Evolutionary conservation across 2,888 invertebrate species (phyloP).

Genomic region (Yponomeuta evonymella): DNA sequence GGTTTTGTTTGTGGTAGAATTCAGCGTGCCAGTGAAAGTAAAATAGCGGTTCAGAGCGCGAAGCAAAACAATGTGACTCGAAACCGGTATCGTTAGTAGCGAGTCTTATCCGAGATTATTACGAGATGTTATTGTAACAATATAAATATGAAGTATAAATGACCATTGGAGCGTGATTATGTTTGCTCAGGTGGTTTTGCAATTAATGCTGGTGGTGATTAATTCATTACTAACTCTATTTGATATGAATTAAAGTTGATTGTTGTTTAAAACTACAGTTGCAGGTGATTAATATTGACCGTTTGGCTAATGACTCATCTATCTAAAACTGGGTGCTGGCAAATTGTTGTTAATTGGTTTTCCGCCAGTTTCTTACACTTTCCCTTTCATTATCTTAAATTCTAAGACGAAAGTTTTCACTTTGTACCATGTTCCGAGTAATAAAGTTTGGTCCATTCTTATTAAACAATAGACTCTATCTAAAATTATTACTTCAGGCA

Average conservation of each 20-base stretch:
- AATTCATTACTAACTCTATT: not conserved
- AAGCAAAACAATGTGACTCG: conserved; percentile 8
- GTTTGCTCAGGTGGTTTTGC: not conserved
- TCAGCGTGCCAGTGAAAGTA: conserved; percentile 7
- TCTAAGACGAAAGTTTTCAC: not conserved
- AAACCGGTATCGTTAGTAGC: not conserved
- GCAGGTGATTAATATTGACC: not conserved
- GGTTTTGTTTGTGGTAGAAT: not conserved
- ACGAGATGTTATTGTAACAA: not conserved
- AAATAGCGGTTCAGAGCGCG: not conserved
- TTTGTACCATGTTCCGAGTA: not conserved
- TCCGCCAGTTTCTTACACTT: not conserved
- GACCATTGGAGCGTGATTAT: not conserved
- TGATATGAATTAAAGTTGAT: not conserved
- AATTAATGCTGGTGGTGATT: not conserved
- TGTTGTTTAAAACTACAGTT: not conserved
- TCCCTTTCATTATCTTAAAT: not conserved
- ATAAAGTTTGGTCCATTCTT: not conserved
- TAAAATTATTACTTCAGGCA: too few species aligned
- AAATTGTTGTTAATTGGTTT: not conserved
- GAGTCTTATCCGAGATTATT: not conserved
- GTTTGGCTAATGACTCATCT: not conserved
- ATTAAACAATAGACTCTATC: too few species aligned
- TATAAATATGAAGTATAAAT: not conserved
- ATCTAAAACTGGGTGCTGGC: not conserved